phyloP scores from a whole-genome alignment of 1,140 invertebrate species.

The Panagrolaimus sp. region DNA sequence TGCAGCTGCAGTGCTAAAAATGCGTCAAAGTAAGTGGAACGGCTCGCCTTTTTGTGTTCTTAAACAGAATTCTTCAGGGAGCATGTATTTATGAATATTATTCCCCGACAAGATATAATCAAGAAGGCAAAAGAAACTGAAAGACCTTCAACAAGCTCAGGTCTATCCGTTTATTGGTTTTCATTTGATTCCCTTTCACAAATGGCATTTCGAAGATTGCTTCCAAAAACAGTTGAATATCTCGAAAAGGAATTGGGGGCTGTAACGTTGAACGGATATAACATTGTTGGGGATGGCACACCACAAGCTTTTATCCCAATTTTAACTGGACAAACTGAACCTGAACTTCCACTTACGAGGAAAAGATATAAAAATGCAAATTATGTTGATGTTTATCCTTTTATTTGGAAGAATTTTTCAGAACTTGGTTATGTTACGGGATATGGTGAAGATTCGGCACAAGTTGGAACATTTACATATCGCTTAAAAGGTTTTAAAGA shows the following conservation, averaged over 20 bases:
- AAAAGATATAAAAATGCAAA: slow-evolving; percentile 70
- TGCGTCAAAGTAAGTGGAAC: no score
- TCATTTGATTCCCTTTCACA: slow-evolving; percentile 84
- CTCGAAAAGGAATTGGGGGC: slow-evolving; percentile 75
- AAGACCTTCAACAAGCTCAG: slow-evolving; percentile 54
- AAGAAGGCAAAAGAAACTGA: background rate
- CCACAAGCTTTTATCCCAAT: slow-evolving; percentile 85
- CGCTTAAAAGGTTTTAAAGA: slow-evolving; percentile 71
- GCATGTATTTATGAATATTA: slow-evolving; percentile 27
- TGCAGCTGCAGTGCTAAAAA: background rate
- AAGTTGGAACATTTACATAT: slow-evolving; percentile 63
- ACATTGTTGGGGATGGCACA: slow-evolving; percentile 81
- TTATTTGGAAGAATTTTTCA: slow-evolving; percentile 61
- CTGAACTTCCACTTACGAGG: slow-evolving; percentile 70
- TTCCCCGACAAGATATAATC: slow-evolving; percentile 15
- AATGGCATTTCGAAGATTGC: slow-evolving; percentile 76
- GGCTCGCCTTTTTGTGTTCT: background rate
- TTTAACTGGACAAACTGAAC: slow-evolving; percentile 76
- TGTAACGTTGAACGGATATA: slow-evolving; percentile 60
- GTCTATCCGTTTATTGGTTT: slow-evolving; percentile 77
- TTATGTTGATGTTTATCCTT: slow-evolving; percentile 71
- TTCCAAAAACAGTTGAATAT: slow-evolving; percentile 75
- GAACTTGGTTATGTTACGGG: slow-evolving; percentile 70
- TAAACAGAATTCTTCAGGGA: slow-evolving; percentile 13
- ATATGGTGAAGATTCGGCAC: slow-evolving; percentile 79